Base-by-base conservation (phyloP, 2,888 invertebrate genomes). In the Acanthosepion pharaonis region DNA sequence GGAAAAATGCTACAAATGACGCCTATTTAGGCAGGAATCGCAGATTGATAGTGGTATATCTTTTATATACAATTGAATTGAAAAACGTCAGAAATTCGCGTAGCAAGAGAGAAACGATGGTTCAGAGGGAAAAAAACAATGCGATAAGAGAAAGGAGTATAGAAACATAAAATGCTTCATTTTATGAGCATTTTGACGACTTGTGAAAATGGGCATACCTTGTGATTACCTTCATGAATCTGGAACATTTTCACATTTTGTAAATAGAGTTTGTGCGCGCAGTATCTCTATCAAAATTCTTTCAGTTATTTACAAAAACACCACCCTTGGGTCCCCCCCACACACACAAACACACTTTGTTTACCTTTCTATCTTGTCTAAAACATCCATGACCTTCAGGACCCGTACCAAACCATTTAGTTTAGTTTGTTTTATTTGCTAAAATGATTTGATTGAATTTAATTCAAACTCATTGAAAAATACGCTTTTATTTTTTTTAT, bases 1-100 rank as follows among this genome's bases (percentile, higher is more conserved):
- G 20, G 78, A 78, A 78, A 78, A 78, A 78, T 78, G 78, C 78
- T n/a, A 78, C n/a, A 78, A 78, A 78, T n/a, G n/a, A n/a, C n/a
- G 33, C 78, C 78, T 78, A 33, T 78, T 78, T 78, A 15, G 78
- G 15, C 28, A 15, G n/a, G 78, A 78, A 33, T 78, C 33, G 78
- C 3, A 4, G 33, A 78, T 78, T n/a, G n/a, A 28, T 78, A n/a
- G n/a, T 51, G 51, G 25, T 8, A 64, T 25, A 25, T 9, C 28
- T 18, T 78, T 78, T 78, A 9, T 33, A 78, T 11, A 15, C 11
- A 20, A 23, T 6, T 59, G 23, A 23, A 59, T 23, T 23, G 59
- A 20, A 59, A 25, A n/a, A 15, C 78, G n/a, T 78, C 78, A 78
- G n/a, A 78, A 33, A 78, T 78, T 78, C 78, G 78, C 59, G 4